phyloP scores from a whole-genome alignment of 2,113 vertebrate species.

The Anthoscopus minutus region DNA sequence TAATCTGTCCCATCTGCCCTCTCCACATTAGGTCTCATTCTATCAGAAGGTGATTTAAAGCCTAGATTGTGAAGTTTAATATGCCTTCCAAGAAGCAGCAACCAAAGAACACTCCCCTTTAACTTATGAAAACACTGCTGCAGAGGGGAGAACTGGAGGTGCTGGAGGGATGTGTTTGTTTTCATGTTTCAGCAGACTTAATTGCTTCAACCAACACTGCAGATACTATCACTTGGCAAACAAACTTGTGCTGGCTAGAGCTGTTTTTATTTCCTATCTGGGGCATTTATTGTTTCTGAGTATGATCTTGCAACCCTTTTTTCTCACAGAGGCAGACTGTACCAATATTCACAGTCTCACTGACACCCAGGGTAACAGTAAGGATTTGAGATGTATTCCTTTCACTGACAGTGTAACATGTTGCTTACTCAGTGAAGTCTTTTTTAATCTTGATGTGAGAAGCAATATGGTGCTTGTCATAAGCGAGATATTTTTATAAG shows the following conservation, averaged over 20 bases:
- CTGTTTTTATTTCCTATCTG: constrained; percentile 28
- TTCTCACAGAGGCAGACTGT: constrained; percentile 40
- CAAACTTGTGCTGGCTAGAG: constrained; percentile 29
- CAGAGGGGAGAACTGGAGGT: not conserved
- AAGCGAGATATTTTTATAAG: constrained; percentile 18
- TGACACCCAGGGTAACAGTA: not conserved
- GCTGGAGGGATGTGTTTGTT: not conserved
- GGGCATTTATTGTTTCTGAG: constrained; percentile 37
- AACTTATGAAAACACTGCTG: not conserved
- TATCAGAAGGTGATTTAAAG: constrained; percentile 17
- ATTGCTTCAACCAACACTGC: constrained; percentile 32
- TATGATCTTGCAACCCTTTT: not conserved
- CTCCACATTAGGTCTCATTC: not conserved
- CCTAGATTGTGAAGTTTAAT: not conserved
- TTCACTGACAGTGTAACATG: not conserved
- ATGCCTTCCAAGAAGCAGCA: not conserved
- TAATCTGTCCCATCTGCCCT: not conserved
- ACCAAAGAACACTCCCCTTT: not conserved
- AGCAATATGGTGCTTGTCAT: constrained; percentile 42
- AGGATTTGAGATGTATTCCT: not conserved
- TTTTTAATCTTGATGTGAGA: not conserved
- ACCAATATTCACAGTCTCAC: not conserved
- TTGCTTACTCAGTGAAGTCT: not conserved
- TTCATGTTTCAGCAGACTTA: constrained; percentile 48
- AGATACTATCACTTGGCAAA: constrained; percentile 56